phyloP scores from a whole-genome alignment of 2,888 invertebrate species.

The Timema podura region DNA sequence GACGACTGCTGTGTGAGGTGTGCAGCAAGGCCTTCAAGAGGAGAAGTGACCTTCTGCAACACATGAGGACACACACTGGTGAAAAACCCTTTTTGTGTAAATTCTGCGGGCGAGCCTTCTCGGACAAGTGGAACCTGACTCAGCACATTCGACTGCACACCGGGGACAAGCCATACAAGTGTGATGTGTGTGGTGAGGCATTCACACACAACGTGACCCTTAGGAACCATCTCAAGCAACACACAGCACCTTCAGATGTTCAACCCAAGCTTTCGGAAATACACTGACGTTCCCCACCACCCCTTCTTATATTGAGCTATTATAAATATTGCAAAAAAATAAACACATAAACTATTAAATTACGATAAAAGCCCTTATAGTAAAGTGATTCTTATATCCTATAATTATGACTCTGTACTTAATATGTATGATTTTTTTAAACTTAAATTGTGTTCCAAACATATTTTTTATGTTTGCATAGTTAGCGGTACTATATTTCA shows the following conservation, averaged over 20 bases:
- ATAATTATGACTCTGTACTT: no score
- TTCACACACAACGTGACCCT: slow-evolving; percentile 22
- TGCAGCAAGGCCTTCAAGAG: slow-evolving; percentile 22
- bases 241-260: neutral
- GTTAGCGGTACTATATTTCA: no score
- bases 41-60: slow-evolving; percentile 16
- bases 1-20: slow-evolving; percentile 13
- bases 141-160: slow-evolving; percentile 23
- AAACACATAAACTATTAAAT: no score
- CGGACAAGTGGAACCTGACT: slow-evolving; percentile 22
- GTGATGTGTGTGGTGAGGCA: slow-evolving; percentile 15
- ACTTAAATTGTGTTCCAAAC: no score
- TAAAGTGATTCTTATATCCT: no score
- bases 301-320: no score
- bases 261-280: no score
- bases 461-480: no score
- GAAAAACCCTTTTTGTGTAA: slow-evolving; percentile 20
- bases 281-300: no score
- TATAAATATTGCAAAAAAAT: no score
- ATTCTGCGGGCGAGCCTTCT: slow-evolving; percentile 17
- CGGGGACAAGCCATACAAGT: slow-evolving; percentile 21
- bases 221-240: slow-evolving; percentile 18
- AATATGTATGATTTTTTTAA: no score
- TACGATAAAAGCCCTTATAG: no score
- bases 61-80: slow-evolving; percentile 21